Base-by-base conservation (phyloP, 1,140 invertebrate genomes). In the Drosophila repletoides region DNA sequence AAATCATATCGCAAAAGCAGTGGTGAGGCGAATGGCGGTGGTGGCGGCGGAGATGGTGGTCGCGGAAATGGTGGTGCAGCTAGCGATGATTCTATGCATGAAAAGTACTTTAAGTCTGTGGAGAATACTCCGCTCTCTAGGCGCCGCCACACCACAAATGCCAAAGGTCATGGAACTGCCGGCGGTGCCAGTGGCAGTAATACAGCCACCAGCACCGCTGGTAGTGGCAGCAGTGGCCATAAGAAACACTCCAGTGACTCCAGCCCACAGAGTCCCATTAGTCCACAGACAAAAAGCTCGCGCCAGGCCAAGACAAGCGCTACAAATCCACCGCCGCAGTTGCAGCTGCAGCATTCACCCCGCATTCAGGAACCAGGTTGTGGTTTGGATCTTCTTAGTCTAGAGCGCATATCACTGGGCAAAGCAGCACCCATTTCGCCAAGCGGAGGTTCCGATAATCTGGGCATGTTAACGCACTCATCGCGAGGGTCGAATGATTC, bases 61-160 rank as follows among this genome's bases (percentile, higher is more conserved):
- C 22, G 53, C 0, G 58, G 65, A 26, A 88, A 90, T 28, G 64
- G 64, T 45, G 90, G 91, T 12, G 91, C 92, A 4, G 91, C 91
- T 15, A 92, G 92, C 21, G 95, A 95, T 76, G 95, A 95, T 90
- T 95, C 95, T 0, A 95, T 96, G 95, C 95, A 96, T 88, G 95
- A 96, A 79, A 95, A 95, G 73, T 95, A 95, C 79, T 93, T 95
- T 72, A 93, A 93, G 73, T 93, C 92, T 14, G 92, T 93, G 38
- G 92, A 93, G 64, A 93, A 92, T 76, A 93, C 92, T 29, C 92
- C 92, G 5, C 72, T 93, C 33, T 92, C 92, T 10, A 90, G 92
- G 46, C 91, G 92, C n/a, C 74, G 89, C 0, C 88, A 90, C 60
- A 89, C 87, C 24, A 86, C 89, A n/a, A 80, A 90, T 40, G 66